A percentile compares a stretch with the other conserved stretches of the same genome.
phyloP scores from a whole-genome alignment of 2,113 vertebrate species.

The Pterocles burchelli region DNA sequence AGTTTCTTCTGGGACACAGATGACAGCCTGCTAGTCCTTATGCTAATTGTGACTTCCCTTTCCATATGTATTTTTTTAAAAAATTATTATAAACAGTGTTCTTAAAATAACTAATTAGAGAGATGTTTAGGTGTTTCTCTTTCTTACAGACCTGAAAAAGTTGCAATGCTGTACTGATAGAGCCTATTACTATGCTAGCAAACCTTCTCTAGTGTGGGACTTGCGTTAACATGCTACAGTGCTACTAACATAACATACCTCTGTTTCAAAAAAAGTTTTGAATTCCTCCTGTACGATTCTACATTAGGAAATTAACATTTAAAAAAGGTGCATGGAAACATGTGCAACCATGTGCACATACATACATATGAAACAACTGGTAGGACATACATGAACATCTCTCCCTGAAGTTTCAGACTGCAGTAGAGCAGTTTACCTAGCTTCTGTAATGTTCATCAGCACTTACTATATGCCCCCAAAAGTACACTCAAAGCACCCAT shows the following conservation, averaged over 20 bases:
- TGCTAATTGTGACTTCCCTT: not conserved
- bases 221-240: not conserved
- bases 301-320: not conserved
- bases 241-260: not conserved
- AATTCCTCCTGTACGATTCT: not conserved
- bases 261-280: not conserved
- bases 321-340: not conserved
- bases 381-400: not conserved
- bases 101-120: not conserved
- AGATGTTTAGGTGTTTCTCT: not conserved
- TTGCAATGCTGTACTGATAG: not conserved
- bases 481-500: not conserved
- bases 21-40: not conserved
- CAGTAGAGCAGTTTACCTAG: not conserved
- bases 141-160: not conserved
- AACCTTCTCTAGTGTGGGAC: not conserved
- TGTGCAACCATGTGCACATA: accelerated
- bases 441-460: not conserved
- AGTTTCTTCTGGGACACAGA: not conserved
- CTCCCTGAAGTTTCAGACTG: not conserved
- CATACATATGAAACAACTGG: not conserved
- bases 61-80: not conserved
- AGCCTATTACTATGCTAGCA: not conserved
- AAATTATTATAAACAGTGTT: not conserved
- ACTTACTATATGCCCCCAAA: not conserved